Conservation (phyloP, 1,140 invertebrate species). For the Pararge aegeria region DNA sequence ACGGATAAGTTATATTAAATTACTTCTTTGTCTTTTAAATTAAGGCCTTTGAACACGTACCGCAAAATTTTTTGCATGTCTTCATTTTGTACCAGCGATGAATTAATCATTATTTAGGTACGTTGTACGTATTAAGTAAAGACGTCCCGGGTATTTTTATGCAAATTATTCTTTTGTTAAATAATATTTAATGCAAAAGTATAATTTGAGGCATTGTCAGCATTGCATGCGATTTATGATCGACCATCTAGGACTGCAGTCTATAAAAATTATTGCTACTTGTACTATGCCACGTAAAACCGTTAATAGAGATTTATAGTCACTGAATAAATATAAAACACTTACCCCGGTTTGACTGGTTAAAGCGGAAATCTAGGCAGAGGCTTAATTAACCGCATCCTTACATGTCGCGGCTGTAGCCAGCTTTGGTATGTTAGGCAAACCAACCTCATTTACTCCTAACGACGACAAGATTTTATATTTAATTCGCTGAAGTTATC, state of each 20-base stretch:
- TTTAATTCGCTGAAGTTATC: constrained; percentile 7
- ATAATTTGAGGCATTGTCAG: neutral
- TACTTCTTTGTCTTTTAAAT: neutral
- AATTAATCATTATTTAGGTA: constrained; percentile 10
- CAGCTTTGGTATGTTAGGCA: constrained; percentile 40
- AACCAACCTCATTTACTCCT: constrained; percentile 35
- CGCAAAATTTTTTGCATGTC: neutral
- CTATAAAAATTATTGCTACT: constrained; percentile 13
- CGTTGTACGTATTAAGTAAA: neutral
- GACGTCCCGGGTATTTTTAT: neutral
- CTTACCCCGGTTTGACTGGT: constrained; percentile 51
- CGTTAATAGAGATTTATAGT: constrained; percentile 31
- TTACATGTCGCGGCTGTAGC: constrained; percentile 43
- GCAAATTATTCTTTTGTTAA: neutral
- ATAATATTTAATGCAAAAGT: neutral
- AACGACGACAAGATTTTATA: constrained; percentile 28
- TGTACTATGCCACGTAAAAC: constrained; percentile 14
- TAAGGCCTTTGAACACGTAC: constrained; percentile 2
- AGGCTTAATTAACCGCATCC: constrained; percentile 65
- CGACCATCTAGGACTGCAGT: constrained; percentile 4
- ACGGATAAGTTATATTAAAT: neutral
- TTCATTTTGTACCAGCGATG: neutral
- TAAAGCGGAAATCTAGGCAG: constrained; percentile 67
- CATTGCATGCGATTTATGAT: neutral
- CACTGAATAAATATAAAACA: constrained; percentile 35